Percentiles rank a stretch among this genome's conserved stretches.
Conservation (phyloP, 2,888 invertebrate genomes). For the Anodontia alba region DNA sequence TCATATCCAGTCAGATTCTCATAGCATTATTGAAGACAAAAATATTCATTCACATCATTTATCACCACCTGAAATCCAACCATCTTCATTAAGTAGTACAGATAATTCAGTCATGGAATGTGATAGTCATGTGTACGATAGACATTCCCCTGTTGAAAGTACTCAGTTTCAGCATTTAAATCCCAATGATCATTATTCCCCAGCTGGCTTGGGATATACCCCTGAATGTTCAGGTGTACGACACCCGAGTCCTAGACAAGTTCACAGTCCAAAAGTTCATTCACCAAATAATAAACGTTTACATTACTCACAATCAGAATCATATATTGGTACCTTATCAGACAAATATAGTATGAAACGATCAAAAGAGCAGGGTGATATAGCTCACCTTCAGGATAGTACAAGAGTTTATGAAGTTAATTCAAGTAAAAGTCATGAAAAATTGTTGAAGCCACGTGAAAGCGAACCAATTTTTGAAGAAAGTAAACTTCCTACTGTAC, state of each 20-base stretch:
- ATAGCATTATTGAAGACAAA: not conserved
- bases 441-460: conserved; percentile 66
- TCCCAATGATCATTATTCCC: conserved; percentile 76
- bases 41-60: not conserved
- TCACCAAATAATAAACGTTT: conserved; percentile 51
- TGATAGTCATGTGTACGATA: conserved; percentile 48
- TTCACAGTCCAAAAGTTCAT: conserved; percentile 20
- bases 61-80: not conserved
- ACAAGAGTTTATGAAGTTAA: conserved; percentile 66
- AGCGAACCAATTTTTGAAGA: conserved; percentile 70
- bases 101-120: not conserved
- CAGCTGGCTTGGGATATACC: conserved; percentile 79
- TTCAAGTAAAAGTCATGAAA: conserved; percentile 23
- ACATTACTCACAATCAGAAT: conserved; percentile 70
- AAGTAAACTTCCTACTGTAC: conserved; percentile 60
- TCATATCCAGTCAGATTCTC: not conserved
- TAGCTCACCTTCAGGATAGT: conserved; percentile 71
- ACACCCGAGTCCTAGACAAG: conserved; percentile 48
- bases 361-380: conserved; percentile 75
- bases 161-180: conserved; percentile 77
- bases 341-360: conserved; percentile 68
- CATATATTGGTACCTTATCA: conserved; percentile 61
- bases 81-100: not conserved
- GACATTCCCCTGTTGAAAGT: conserved; percentile 76
- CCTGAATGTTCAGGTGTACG: conserved; percentile 69